Base-by-base conservation (phyloP, 2,113 vertebrate genomes). In the Chlorodrepanis virens region DNA sequence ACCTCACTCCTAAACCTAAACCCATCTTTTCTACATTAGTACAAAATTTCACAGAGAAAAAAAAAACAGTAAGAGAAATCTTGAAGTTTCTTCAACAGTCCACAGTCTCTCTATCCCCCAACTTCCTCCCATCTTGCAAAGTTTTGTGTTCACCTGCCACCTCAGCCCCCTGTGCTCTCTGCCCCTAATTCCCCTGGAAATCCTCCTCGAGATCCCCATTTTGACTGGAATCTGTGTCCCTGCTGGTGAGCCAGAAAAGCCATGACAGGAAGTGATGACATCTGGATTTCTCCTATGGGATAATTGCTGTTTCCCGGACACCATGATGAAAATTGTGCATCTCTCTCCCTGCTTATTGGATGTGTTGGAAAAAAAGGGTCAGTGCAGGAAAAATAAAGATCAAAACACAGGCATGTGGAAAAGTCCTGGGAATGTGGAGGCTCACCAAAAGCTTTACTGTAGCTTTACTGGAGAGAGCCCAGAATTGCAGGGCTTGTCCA, bases 321-420 rank as follows among this genome's bases (percentile, higher is more conserved):
- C 19, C n/a, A 9, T 23, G 27, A n/a, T 20, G 39, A 33, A 87
- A 88, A 56, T 3, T 53, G 13, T 67, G 6, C 52, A 20, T 69
- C 29, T 67, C 39, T 68, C 12, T 81, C 25, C 22, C 14, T 44
- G 9, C 13, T 39, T 47, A 12, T 37, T 64, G 27, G 12, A 2
- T 53, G 18, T 39, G 16, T 25, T 89, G 10, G 4, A 45, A 75
- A 53, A 28, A 57, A 67, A 39, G 14, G 3, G 15, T 35, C 3
- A 6, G 8, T 0, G 0, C 4, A 20, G 13, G 25, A 33, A 89
- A 89, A 45, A 17, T 11, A 53, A 39, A 37, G 28, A 81, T 6
- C 78, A 27, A 25, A 54, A 31, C 10, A 14, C 0, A 0, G 4
- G 12, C 17, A 24, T 24, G 12, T 17, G 18, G n/a, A 29, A 72